phyloP scores from a whole-genome alignment of 2,797 vertebrate genomes.

The Lateolabrax maculatus region DNA sequence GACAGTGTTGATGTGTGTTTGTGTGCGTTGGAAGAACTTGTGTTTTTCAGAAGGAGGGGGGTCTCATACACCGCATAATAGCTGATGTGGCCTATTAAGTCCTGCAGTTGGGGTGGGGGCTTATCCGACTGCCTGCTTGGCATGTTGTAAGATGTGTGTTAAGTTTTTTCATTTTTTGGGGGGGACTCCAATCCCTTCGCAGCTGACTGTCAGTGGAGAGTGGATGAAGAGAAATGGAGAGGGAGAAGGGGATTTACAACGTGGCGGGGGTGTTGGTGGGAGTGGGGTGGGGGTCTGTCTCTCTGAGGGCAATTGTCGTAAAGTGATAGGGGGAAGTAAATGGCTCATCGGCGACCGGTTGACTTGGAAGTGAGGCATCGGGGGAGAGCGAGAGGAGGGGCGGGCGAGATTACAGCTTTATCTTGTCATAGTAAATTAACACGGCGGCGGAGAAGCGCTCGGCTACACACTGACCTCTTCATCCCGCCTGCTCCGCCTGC shows the following conservation, averaged over 20 bases:
- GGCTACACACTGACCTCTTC: slow-evolving; percentile 94
- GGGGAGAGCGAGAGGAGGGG: slow-evolving; percentile 21
- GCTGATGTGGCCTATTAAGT: slow-evolving; percentile 59
- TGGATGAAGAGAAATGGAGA: slow-evolving; percentile 47
- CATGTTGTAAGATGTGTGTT: slow-evolving; percentile 61
- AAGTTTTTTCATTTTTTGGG: slow-evolving; percentile 19
- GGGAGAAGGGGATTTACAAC: slow-evolving; percentile 57
- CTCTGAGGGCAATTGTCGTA: slow-evolving; percentile 65
- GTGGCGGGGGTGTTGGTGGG: slow-evolving; percentile 28
- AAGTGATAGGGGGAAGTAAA: slow-evolving; percentile 69
- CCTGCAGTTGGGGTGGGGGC: slow-evolving; percentile 14
- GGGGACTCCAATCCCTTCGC: slow-evolving; percentile 58
- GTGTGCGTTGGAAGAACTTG: slow-evolving; percentile 12
- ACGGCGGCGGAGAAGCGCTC: slow-evolving; percentile 83
- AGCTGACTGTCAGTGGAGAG: slow-evolving; percentile 67
- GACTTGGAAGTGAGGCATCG: slow-evolving; percentile 71
- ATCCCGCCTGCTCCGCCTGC: slow-evolving; percentile 86
- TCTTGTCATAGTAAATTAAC: slow-evolving; percentile 98
- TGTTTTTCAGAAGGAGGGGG: neutral
- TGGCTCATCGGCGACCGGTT: slow-evolving; percentile 60
- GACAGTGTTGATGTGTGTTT: slow-evolving; percentile 11
- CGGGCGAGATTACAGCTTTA: slow-evolving; percentile 94
- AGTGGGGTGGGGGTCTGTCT: slow-evolving; percentile 26
- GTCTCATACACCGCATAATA: slow-evolving; percentile 19
- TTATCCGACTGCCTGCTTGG: slow-evolving; percentile 49